phyloP scores from a whole-genome alignment of 2,797 vertebrate genomes.

The Malurus splendens region DNA sequence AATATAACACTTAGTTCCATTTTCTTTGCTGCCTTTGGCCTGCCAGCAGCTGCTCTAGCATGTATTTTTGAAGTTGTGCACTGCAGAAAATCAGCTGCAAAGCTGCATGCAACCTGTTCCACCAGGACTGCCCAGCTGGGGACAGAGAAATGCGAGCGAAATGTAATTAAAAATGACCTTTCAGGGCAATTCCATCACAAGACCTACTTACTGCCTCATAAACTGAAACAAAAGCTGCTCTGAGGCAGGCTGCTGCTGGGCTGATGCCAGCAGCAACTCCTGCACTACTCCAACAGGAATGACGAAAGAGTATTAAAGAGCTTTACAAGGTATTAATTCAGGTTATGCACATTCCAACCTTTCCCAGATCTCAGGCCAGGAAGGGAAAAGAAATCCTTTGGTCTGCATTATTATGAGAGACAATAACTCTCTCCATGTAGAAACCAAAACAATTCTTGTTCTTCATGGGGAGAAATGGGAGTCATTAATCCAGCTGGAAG shows the following conservation, averaged over 20 bases:
- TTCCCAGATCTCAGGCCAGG: neutral
- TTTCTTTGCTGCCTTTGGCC: neutral
- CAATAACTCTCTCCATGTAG: neutral
- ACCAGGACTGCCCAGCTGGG: neutral
- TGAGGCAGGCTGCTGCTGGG: neutral
- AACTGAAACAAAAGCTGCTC: slow-evolving; percentile 29
- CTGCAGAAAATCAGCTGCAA: neutral
- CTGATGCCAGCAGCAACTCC: neutral
- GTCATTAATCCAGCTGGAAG: slow-evolving; percentile 37
- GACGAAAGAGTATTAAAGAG: neutral
- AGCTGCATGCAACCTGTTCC: neutral
- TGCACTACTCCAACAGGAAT: neutral
- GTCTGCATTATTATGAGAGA: neutral
- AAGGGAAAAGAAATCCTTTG: neutral
- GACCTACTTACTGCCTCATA: neutral
- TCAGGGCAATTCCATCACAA: neutral
- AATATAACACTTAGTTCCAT: neutral
- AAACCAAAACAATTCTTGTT: slow-evolving; percentile 10
- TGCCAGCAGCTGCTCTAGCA: neutral
- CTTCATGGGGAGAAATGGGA: neutral
- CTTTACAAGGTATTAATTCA: slow-evolving; percentile 1
- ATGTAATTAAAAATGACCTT: neutral
- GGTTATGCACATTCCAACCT: neutral
- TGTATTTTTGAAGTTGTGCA: accelerated
- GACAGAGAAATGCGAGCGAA: neutral